Conservation (phyloP, 2,113 vertebrate species). For the Pseudopipra pipra region DNA sequence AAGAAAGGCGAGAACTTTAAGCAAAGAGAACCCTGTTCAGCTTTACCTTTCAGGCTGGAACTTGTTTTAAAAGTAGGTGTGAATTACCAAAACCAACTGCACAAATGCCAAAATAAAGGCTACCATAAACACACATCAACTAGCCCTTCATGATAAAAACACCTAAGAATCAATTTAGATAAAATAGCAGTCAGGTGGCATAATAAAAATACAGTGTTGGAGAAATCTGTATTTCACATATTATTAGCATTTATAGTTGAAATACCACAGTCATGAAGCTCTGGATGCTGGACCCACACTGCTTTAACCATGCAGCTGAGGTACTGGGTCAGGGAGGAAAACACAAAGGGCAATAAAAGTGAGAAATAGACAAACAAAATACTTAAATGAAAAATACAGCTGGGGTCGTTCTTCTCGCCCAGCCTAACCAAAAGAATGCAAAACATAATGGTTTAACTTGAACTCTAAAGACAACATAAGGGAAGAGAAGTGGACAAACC, state of each 20-base stretch:
- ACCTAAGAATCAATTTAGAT: neutral
- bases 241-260: neutral
- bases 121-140: neutral
- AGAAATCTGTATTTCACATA: neutral
- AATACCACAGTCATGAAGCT: neutral
- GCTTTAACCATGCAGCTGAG: neutral
- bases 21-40: neutral
- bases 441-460: neutral
- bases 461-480: neutral
- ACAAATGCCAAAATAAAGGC: neutral
- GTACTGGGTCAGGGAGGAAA: fast-evolving
- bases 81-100: neutral
- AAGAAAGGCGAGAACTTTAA: neutral
- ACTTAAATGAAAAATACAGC: neutral
- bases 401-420: neutral
- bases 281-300: neutral
- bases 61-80: neutral
- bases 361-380: neutral
- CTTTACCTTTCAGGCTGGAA: neutral
- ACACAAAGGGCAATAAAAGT: neutral
- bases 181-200: neutral
- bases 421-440: neutral
- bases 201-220: neutral
- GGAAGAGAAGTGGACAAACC: neutral
- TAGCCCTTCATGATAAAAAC: neutral